Base-by-base conservation (phyloP, 2,113 vertebrate genomes). In the Mormoops blainvillei region DNA sequence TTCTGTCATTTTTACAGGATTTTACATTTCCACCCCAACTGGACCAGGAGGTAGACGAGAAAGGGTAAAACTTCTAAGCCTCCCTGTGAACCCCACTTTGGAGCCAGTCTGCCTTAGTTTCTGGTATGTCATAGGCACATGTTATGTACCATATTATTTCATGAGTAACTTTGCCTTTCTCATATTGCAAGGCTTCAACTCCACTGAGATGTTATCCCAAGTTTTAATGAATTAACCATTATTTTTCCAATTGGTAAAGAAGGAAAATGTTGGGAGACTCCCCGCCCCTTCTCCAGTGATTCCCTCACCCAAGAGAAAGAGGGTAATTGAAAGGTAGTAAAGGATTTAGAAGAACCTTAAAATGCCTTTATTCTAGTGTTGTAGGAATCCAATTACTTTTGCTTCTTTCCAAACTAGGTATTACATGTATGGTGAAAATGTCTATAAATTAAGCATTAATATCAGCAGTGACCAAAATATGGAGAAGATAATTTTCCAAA, bases 361-460 rank as follows among this genome's bases (percentile, higher is more conserved):
- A 26, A 52, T 86, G 1, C 0, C 63, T 54, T 61, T 67, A 54
- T 91, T 91, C 71, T 4, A 67, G 3, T 91, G 67, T 41, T 1
- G 28, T 84, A 38, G 10, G 43, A 88, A 73, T 78, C 65, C 36
- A 88, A 78, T 0, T 0, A 95, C 87, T 73, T 88, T 77, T 95
- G 3, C 8, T 9, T 98, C 0, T 97, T 97, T 10, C n/a, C 12
- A 19, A 31, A 96, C 4, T 87, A 99, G 99, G 99, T 99, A 99
- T 97, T 99, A 99, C 95, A 99, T 99, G 99, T 99, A 98, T 31
- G 98, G 99, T 8, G 38, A 68, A 33, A 98, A 99, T 1, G 98
- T 99, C 41, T 98, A 98, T 41, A 97, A 67, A 71, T 98, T 99
- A 94, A 98, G 16, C 3, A 96, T 99, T 73, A 98, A 98, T 45